Evolutionary conservation across 2,888 invertebrate genomes (phyloP), one percentile per base, ranked within the genome.

Genomic region (Gandaritis pyraliata): DNA sequence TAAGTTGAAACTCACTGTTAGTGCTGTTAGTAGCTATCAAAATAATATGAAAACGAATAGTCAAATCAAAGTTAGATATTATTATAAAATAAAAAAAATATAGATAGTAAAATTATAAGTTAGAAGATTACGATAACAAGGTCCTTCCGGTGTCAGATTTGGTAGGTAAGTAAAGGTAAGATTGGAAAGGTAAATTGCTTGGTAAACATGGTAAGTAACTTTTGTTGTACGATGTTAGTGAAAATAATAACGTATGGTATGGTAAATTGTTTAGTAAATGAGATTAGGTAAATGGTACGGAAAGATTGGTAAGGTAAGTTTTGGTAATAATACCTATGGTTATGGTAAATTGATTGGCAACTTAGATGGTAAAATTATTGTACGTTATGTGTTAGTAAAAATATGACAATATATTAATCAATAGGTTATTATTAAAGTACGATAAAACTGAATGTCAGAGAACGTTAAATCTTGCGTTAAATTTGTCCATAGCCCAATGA

Each of bases 21-120:
- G 61, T 47, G 30, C 36, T 33, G 60, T 60, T 61, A 61, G 47
- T 60, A 48, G 43, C 62, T 60, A 52, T 47, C 10, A 43, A 45
- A 41, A 59, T 23, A 59, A 56, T 46, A 49, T 46, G 11, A 61
- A 50, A 55, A 38, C 29, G 8, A 23, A 23, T 5, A n/a, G n/a
- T n/a, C n/a, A n/a, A n/a, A n/a, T n/a, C n/a, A n/a, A n/a, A n/a
- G n/a, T n/a, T n/a, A n/a, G n/a, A n/a, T n/a, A n/a, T n/a, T n/a
- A n/a, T n/a, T n/a, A 23, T 23, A 23, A 23, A 5, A 23, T 23
- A 5, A 2, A 23, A 23, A 6, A 23, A 23, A 6, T 23, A n/a
- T 23, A 23, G 23, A 43, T 43, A 16, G 10, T 39, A 47, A 47
- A 65, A 46, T 51, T n/a, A 39, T 43, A 41, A 29, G 16, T 23